phyloP scores from a whole-genome alignment of 1,140 invertebrate genomes.

The Drosophila nigromelanica region DNA sequence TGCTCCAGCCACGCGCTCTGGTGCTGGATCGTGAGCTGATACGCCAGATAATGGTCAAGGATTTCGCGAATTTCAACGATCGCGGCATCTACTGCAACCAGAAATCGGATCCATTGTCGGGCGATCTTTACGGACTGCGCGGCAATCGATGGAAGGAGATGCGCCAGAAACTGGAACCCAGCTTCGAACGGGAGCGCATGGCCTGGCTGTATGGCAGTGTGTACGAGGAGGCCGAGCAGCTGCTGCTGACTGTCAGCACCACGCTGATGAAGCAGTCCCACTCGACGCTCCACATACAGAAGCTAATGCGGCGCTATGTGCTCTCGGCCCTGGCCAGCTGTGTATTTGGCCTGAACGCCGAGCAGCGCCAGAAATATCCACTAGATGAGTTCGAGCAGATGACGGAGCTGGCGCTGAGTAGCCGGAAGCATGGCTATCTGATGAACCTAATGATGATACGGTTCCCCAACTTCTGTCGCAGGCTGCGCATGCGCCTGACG shows the following conservation, averaged over 20 bases:
- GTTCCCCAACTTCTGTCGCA: conserved; percentile 67
- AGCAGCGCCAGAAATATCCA: conserved; percentile 53
- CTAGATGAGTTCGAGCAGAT: conserved; percentile 71
- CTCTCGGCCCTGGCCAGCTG: conserved; percentile 60
- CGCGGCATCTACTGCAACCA: conserved; percentile 85
- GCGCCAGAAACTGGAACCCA: conserved; percentile 86
- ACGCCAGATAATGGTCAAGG: conserved; percentile 86
- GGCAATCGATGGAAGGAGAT: conserved; percentile 87
- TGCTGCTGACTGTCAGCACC: conserved; percentile 50
- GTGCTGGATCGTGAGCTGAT: conserved; percentile 85
- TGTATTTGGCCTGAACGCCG: conserved; percentile 66
- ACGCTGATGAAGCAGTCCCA: conserved; percentile 62
- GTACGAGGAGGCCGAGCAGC: conserved; percentile 61
- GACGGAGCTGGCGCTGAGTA: conserved; percentile 74
- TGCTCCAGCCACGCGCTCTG: conserved; percentile 70
- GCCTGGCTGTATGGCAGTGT: conserved; percentile 84
- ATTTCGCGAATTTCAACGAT: conserved; percentile 86
- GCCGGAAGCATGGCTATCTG: conserved; percentile 67
- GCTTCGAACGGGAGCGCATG: conserved; percentile 87
- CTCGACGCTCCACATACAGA: conserved; percentile 71
- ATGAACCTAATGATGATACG: conserved; percentile 69
- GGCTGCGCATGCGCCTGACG: conserved; percentile 54
- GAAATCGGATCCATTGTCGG: conserved; percentile 85
- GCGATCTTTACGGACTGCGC: conserved; percentile 85
- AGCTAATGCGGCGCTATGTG: conserved; percentile 69